Evolutionary conservation across 1,140 invertebrate genomes (phyloP), one percentile per base, ranked within the genome.

Genomic region (Formica selysi): DNA sequence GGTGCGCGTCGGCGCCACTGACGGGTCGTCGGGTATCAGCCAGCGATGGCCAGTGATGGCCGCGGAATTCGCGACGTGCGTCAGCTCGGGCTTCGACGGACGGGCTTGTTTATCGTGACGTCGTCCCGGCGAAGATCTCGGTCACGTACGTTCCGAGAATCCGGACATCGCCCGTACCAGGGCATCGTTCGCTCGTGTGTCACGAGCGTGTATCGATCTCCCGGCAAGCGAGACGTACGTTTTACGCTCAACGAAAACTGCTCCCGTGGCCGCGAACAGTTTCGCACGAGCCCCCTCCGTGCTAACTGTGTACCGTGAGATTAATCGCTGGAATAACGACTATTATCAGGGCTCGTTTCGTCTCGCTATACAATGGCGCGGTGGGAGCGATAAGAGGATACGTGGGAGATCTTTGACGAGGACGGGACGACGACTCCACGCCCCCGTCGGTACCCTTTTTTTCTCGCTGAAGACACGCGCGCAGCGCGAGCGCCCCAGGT

Each of bases 41-140:
- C 26, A 67, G 78, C 73, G 62, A 76, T 59, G 83, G 76, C 85
- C 91, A 93, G 91, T 93, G 90, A 93, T 93, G 92, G 92, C 93
- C 92, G 90, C 87, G 87, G 88, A 83, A 86, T 87, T 90, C 81
- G 78, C 80, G 90, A 91, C 80, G 92, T 73, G 86, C 79, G 85
- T 88, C 85, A 85, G 84, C 54, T 86, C 68, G 83, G 68, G 74
- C 68, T 88, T 89, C 54, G 29, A 71, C 83, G 59, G 71, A 51
- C 71, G 67, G 61, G 62, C 64, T 90, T 92, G 86, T 92, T 93
- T 93, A 92, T 90, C 73, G 89, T 71, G 64, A 92, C 74, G 19
- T 85, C 71, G 59, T 62, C 36, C 44, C 74, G 41, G n/a, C 19
- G n/a, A 11, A 19, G 16, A 64, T 57, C 11, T 3, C 61, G 36